phyloP scores from a whole-genome alignment of 2,888 invertebrate species.

The Sepioteuthis lessoniana region DNA sequence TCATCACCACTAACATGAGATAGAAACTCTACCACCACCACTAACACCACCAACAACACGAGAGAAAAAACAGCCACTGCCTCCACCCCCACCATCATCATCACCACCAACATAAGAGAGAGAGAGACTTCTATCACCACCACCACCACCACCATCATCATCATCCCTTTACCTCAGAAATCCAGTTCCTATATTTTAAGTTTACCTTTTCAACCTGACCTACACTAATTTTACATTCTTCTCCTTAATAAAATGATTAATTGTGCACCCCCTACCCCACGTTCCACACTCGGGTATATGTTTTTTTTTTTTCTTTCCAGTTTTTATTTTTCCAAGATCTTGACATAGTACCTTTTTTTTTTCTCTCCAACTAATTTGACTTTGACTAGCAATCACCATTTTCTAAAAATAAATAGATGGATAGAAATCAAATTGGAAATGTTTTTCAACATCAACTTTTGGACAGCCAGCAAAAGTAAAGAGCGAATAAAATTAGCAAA shows the following conservation, averaged over 20 bases:
- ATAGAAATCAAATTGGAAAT: background rate
- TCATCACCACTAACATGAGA: too few species aligned
- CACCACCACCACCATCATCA: too few species aligned
- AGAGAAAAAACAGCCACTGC: too few species aligned
- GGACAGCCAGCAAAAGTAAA: background rate
- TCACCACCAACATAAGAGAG: too few species aligned
- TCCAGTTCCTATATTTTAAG: background rate
- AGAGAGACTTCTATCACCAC: too few species aligned
- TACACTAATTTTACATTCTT: background rate
- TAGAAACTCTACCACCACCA: too few species aligned
- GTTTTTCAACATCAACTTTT: background rate
- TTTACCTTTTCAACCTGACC: background rate
- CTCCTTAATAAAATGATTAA: too few species aligned
- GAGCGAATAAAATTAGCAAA: background rate
- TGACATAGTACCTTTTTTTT: background rate
- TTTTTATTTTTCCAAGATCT: background rate
- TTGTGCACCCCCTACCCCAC: too few species aligned
- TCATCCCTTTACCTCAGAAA: background rate
- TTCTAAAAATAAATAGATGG: background rate
- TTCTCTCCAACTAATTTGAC: background rate
- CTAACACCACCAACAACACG: too few species aligned
- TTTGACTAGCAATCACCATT: background rate
- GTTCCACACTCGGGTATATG: too few species aligned
- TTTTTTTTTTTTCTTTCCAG: background rate
- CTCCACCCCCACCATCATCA: too few species aligned